Percentiles rank a stretch among this genome's conserved stretches.
These are phyloP conservation scores for Mimumesa dahlbomi DNA, from an alignment of 2,888 invertebrate genomes.

Conservation along the genomic window DNA sequence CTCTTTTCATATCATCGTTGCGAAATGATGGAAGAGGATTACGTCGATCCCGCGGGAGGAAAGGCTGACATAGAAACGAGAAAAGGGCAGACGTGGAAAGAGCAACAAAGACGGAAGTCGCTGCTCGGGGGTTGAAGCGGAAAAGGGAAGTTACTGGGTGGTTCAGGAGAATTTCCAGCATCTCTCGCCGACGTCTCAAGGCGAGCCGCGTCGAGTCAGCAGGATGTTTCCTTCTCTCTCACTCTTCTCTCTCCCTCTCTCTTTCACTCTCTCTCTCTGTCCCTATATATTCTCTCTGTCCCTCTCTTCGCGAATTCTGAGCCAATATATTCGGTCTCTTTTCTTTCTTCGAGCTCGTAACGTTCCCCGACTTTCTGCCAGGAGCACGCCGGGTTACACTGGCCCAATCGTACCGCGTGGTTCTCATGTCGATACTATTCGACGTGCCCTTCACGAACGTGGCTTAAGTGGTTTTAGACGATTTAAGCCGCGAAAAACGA, in stretches of 20 bases:
- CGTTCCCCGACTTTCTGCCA: constrained; percentile 52
- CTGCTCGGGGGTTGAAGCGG: not conserved
- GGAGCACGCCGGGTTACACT: constrained; percentile 29
- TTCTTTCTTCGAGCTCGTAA: constrained; percentile 34
- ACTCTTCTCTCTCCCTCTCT: not conserved
- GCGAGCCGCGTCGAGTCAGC: constrained; percentile 61
- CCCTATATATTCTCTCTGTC: constrained; percentile 8
- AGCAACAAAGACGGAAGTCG: constrained; percentile 33
- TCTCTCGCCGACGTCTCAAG: constrained; percentile 47
- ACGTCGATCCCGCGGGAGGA: constrained; percentile 68
- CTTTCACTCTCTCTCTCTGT: constrained; percentile 9
- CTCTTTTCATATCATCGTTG: constrained; percentile 74
- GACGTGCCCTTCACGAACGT: constrained; percentile 31
- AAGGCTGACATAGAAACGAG: constrained; percentile 44
- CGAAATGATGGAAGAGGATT: constrained; percentile 77
- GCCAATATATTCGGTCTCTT: constrained; percentile 48
- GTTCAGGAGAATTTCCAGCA: constrained; percentile 48
- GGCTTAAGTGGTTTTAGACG: constrained; percentile 36
- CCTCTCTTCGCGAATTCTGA: constrained; percentile 38
- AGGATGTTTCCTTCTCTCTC: constrained; percentile 49
- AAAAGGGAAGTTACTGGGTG: constrained; percentile 18
- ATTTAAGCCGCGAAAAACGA: constrained; percentile 35
- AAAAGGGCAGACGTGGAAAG: constrained; percentile 36
- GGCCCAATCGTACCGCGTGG: constrained; percentile 29
- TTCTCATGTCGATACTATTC: constrained; percentile 31